phyloP scores from a whole-genome alignment of 2,113 vertebrate genomes.

The Tinamus guttatus region DNA sequence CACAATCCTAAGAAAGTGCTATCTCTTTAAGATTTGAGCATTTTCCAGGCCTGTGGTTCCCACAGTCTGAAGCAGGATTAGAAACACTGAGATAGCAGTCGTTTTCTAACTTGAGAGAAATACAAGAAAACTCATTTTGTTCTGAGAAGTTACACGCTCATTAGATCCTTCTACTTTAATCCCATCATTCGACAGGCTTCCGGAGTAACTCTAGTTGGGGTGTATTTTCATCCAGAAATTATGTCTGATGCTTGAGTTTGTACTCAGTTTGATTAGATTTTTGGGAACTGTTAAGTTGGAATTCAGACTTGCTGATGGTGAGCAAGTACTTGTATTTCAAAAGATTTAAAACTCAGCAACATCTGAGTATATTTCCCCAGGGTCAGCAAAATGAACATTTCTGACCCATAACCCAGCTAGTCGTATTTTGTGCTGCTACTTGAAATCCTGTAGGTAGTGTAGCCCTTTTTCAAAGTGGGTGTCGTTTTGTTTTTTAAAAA shows the following conservation, averaged over 20 bases:
- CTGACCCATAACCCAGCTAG: background rate
- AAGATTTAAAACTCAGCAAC: background rate
- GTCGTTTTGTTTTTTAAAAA: background rate
- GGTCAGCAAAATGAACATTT: background rate
- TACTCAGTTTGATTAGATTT: background rate
- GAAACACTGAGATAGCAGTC: background rate
- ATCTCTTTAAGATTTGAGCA: background rate
- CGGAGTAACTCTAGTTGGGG: background rate
- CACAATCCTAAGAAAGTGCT: background rate
- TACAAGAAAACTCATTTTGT: background rate
- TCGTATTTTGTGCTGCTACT: background rate
- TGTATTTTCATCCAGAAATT: background rate
- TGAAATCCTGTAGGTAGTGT: background rate
- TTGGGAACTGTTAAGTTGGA: background rate
- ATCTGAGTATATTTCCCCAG: background rate
- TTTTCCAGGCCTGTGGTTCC: background rate
- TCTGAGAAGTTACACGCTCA: background rate
- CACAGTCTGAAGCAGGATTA: background rate
- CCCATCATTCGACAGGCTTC: background rate
- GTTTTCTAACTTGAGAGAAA: background rate
- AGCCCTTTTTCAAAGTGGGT: background rate
- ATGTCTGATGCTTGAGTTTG: background rate
- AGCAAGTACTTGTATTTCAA: background rate
- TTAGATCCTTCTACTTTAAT: background rate
- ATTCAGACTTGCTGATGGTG: background rate